Percentiles rank a stretch among this genome's conserved stretches.
These are phyloP conservation scores for Ceratina calcarata DNA, from an alignment of 1,140 invertebrate genomes.

Conservation along the genomic window DNA sequence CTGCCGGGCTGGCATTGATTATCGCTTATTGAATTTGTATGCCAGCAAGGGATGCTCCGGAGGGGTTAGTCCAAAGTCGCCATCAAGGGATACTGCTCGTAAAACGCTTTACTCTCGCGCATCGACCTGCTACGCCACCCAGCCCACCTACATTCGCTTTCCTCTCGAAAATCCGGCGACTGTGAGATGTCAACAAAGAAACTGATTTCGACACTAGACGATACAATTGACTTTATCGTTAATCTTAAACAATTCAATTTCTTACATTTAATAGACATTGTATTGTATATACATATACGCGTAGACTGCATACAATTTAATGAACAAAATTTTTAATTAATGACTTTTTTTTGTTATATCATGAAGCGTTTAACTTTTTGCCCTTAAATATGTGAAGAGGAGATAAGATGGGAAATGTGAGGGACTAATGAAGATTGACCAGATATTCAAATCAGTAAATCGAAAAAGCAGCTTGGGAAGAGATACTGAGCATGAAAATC, in stretches of 20 bases:
- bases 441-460: no score
- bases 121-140: neutral
- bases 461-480: neutral
- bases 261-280: no score
- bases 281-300: no score
- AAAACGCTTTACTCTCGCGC: constrained; percentile 50
- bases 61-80: constrained; percentile 64
- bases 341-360: no score
- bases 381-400: no score
- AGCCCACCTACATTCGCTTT: constrained; percentile 9
- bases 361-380: no score
- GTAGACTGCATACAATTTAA: no score
- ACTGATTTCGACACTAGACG: neutral
- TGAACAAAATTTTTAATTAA: no score
- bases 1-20: constrained; percentile 77
- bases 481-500: neutral
- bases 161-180: neutral
- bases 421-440: no score
- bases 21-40: constrained; percentile 79
- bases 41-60: constrained; percentile 57
- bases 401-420: no score
- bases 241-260: no score
- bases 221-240: no score
- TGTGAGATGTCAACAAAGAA: neutral
- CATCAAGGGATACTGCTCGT: constrained; percentile 41